Base-by-base conservation (phyloP, 2,888 invertebrate species). In the Drosophila rubida region DNA sequence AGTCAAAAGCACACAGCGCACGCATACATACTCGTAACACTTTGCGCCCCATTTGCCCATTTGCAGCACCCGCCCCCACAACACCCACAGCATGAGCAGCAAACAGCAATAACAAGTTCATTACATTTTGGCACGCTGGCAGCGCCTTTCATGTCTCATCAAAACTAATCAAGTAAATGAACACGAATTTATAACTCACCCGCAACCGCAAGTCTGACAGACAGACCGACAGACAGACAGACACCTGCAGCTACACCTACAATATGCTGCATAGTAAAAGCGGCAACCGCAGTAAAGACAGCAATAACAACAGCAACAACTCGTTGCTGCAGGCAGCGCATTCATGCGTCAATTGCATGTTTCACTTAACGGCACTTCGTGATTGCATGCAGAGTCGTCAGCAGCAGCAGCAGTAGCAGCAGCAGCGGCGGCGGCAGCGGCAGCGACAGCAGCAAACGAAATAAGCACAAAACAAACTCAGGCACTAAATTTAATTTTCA, bases 401-500 rank as follows among this genome's bases (percentile, higher is more conserved):
- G 41, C 49, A 49, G 39, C 42, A 53, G 35, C 41, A 27, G 35
- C 53, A 68, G 11, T 39, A 41, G 41, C 44, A 49, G 11, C 30
- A 4, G 11, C 11, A 30, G 9, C 42, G 32, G 32, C 45, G 41
- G 11, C 62, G 51, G 19, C 39, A 46, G 11, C 42, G 32, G 27
- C 41, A 67, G 7, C 42, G 32, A 35, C 44, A 39, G 11, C 61
- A 48, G 19, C 39, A 46, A 82, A 78, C 70, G 63, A 83, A 86
- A 86, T 81, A 84, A 83, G 68, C 65, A 75, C 77, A 81, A 75
- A 82, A 79, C 86, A 84, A 87, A 87, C 81, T 87, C 75, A 75
- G 78, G 78, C 75, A 88, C 80, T 84, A 84, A 88, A 89, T 87
- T 88, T 87, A 87, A 90, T 89, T 89, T 89, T 82, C 80, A 65